phyloP scores from a whole-genome alignment of 2,797 vertebrate species.

The Periophthalmus magnuspinnatus region DNA sequence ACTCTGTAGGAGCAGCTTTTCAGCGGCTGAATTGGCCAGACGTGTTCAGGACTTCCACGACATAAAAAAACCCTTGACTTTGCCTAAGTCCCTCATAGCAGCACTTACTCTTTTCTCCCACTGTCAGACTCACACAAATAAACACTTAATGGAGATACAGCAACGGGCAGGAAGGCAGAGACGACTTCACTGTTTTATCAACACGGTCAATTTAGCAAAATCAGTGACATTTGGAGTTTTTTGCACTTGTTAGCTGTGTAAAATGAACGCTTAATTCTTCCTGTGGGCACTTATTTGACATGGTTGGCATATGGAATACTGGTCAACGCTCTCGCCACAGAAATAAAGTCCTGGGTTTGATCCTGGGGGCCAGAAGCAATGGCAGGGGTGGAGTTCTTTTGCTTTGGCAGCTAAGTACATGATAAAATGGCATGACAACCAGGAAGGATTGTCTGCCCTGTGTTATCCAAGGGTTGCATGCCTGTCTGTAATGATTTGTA shows the following conservation, averaged over 20 bases:
- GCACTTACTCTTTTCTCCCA: constrained; percentile 51
- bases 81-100: constrained; percentile 32
- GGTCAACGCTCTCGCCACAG: background rate
- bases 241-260: too few species aligned
- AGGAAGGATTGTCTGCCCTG: constrained; percentile 42
- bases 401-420: constrained; percentile 29
- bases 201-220: too few species aligned
- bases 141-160: constrained; percentile 55
- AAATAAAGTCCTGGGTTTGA: background rate
- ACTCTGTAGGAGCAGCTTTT: constrained; percentile 21
- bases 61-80: constrained; percentile 50
- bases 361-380: background rate
- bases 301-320: background rate
- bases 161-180: constrained; percentile 26
- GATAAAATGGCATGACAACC: constrained; percentile 20
- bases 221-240: too few species aligned
- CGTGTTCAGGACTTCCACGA: constrained; percentile 37
- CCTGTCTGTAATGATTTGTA: constrained; percentile 28
- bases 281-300: too few species aligned
- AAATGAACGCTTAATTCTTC: too few species aligned
- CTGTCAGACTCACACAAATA: constrained; percentile 61
- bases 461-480: constrained; percentile 26
- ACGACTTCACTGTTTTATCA: background rate
- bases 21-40: constrained; percentile 37
- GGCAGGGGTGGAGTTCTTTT: constrained; percentile 21